phyloP scores from a whole-genome alignment of 2,797 vertebrate species.

The Basileuterus tristriatus region DNA sequence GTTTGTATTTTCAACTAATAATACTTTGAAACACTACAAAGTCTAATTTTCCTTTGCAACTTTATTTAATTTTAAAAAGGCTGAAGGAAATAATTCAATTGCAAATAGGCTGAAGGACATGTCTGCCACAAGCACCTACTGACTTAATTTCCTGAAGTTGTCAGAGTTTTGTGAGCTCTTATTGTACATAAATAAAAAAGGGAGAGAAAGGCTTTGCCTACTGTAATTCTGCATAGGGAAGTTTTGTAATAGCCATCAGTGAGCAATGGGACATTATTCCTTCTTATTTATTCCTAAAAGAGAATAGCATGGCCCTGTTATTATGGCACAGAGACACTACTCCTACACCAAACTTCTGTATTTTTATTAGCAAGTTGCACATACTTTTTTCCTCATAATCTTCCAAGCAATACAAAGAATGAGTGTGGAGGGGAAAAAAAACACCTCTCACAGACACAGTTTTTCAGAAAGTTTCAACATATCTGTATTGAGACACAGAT shows the following conservation, averaged over 20 bases:
- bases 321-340: background rate
- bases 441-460: background rate
- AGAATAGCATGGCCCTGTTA: background rate
- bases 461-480: background rate
- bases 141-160: background rate
- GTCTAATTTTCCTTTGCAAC: background rate
- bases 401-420: background rate
- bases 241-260: background rate
- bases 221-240: background rate
- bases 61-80: background rate
- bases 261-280: background rate
- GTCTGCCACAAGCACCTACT: background rate
- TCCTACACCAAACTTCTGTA: background rate
- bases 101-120: background rate
- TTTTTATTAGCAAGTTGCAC: background rate
- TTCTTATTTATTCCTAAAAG: background rate
- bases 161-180: background rate
- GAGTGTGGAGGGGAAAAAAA: background rate
- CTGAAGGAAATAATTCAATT: background rate
- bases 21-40: background rate
- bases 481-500: background rate
- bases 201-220: background rate
- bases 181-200: background rate
- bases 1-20: background rate
- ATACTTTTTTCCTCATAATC: background rate